Evolutionary conservation across 2,888 invertebrate genomes (phyloP), one percentile per base, ranked within the genome.

Genomic region (Pseudeuparius sepicola): DNA sequence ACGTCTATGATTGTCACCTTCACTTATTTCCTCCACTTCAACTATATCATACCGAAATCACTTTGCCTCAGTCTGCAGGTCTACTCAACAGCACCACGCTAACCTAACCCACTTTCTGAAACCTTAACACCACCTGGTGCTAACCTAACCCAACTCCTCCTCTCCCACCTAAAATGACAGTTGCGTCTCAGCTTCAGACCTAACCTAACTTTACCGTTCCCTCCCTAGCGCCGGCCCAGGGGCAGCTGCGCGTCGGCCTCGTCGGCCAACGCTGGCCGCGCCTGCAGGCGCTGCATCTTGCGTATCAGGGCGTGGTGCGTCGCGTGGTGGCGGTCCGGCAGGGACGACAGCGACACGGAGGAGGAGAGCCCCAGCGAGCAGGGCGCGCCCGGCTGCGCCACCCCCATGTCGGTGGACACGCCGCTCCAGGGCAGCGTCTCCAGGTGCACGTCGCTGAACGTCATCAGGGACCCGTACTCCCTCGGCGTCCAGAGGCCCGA

Each of bases 291-390:
- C 2, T 37, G 58, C 12, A 38, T 59, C 14, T 56, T 55, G 50
- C 51, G 60, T 28, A 50, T 81, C 34, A 64, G 77, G 42, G 76
- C 78, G 44, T 86, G 86, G 87, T 87, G 87, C 60, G 73, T 85
- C 36, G 86, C 86, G 55, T 87, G 87, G 87, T 87, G 86, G 86
- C 85, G 86, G 60, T 86, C 86, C 9, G 87, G 87, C 1, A 70
- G 85, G 20, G 86, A 87, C 42, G 86, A 87, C 52, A 70, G 78
- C 42, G 81, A 82, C 50, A 81, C 82, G 51, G 83, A 82, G 43
- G 81, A 78, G 48, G 82, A 74, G 59, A 89, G 89, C 55, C 78
- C 80, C 55, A 74, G 78, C 43, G 78, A 87, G 53, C 57, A 66
- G 62, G 61, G 62, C 48, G 68, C 57, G 5, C 75, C 74, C 48